A percentile compares a stretch with the other conserved stretches of the same genome.
Conservation (phyloP, 2,888 invertebrate genomes). For the Apamea sordens region DNA sequence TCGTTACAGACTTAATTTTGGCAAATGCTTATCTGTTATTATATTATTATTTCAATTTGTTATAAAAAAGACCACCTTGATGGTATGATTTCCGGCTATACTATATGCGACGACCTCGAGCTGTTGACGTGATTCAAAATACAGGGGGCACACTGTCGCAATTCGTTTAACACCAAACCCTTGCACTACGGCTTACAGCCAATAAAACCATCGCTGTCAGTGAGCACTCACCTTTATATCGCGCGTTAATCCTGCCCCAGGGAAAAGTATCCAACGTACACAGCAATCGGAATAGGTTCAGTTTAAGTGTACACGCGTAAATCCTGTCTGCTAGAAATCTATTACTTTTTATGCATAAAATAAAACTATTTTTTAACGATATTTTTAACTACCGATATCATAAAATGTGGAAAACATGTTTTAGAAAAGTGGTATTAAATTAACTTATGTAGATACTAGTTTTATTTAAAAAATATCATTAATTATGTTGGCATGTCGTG, state of each 20-base stretch:
- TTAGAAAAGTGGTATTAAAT: background rate
- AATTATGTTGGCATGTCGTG: background rate
- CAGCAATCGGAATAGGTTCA: slow-evolving; percentile 57
- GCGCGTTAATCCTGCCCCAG: slow-evolving; percentile 67
- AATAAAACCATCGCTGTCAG: slow-evolving; percentile 72
- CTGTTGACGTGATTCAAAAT: slow-evolving; percentile 39
- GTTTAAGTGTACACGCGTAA: slow-evolving; percentile 41
- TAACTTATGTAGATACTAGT: background rate
- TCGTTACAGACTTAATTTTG: background rate
- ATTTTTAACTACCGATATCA: background rate
- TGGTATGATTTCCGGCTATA: background rate
- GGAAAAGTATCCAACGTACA: slow-evolving; percentile 62
- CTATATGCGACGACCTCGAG: slow-evolving; percentile 52
- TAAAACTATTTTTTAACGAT: background rate
- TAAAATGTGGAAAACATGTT: background rate
- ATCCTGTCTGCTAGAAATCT: slow-evolving; percentile 19
- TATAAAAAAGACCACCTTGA: background rate
- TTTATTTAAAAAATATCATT: background rate
- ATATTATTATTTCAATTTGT: background rate
- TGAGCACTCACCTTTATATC: slow-evolving; percentile 69
- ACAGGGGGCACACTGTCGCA: slow-evolving; percentile 59
- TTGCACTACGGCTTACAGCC: slow-evolving; percentile 69
- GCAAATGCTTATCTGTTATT: background rate
- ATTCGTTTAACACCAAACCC: slow-evolving; percentile 73
- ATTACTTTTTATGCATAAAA: slow-evolving; percentile 11